These are phyloP conservation scores for Lymantria dispar DNA, from an alignment of 2,888 invertebrate genomes.

Conservation along the genomic window DNA sequence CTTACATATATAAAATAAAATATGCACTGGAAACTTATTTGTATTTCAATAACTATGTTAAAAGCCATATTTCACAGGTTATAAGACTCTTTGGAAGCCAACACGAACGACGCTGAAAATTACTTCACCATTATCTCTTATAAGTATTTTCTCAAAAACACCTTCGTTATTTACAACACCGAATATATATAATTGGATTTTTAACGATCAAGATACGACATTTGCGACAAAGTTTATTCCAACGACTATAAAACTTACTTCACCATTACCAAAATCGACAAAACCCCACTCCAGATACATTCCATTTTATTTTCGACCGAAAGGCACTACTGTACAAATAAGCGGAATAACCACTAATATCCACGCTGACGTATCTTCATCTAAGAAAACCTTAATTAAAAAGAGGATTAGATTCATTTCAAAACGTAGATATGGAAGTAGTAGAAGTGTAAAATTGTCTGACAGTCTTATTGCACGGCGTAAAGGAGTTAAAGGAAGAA, in stretches of 20 bases:
- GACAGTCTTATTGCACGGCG: background rate
- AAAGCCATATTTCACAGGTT: background rate
- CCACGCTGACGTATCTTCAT: background rate
- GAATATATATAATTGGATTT: too few relatives aligned
- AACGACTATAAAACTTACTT: too few relatives aligned
- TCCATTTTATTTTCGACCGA: background rate
- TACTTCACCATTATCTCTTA: background rate
- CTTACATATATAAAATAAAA: too few relatives aligned
- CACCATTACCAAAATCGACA: background rate
- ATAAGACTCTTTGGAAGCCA: conserved; percentile 5
- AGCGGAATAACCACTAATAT: background rate
- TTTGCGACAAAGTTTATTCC: too few relatives aligned
- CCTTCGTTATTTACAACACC: background rate
- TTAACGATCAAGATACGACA: too few relatives aligned
- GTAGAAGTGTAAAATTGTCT: background rate
- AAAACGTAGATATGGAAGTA: background rate
- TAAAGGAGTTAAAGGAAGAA: background rate
- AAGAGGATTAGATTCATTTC: background rate
- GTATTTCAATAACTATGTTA: too few relatives aligned
- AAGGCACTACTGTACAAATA: background rate
- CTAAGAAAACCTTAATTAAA: background rate
- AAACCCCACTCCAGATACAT: conserved; percentile 1
- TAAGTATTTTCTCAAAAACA: background rate
- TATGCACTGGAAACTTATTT: too few relatives aligned
- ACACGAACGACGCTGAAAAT: background rate